Evolutionary conservation across 2,113 vertebrate genomes (phyloP).

Genomic region (Lipophrys pholis): DNA sequence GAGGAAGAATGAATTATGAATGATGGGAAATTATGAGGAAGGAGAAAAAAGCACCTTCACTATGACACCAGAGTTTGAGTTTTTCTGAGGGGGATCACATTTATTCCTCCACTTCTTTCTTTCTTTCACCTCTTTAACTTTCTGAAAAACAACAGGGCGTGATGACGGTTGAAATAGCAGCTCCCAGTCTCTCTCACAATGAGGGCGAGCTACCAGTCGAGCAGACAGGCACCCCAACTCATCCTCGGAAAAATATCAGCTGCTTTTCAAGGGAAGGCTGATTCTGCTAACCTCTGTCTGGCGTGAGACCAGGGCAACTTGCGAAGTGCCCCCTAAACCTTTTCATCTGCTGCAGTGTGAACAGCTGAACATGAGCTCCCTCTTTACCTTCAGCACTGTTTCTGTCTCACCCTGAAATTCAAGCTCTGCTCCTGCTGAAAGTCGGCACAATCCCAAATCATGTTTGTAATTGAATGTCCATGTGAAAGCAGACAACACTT

Average conservation of each 20-base stretch:
- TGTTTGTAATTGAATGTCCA: background rate
- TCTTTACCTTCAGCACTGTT: slow-evolving; percentile 5
- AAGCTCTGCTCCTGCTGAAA: background rate
- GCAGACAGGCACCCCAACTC: slow-evolving; percentile 55
- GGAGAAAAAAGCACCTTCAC: no score
- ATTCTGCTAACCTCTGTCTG: slow-evolving; percentile 48
- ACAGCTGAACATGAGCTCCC: slow-evolving; percentile 5
- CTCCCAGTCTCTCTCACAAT: slow-evolving; percentile 29
- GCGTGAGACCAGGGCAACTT: slow-evolving; percentile 8
- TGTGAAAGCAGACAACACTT: background rate
- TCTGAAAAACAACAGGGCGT: slow-evolving; percentile 20
- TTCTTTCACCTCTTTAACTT: slow-evolving; percentile 35
- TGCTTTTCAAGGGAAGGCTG: slow-evolving; percentile 57
- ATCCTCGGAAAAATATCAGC: slow-evolving; percentile 57
- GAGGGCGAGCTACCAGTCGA: slow-evolving; percentile 39
- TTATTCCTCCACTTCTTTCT: background rate
- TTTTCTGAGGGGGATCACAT: no score
- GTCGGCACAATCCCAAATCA: background rate
- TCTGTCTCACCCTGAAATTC: background rate
- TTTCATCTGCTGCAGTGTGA: slow-evolving; percentile 22
- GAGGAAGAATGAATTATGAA: no score
- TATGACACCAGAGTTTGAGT: no score
- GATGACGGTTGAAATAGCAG: slow-evolving; percentile 46
- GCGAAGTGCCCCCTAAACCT: slow-evolving; percentile 3
- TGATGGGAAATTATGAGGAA: no score